phyloP scores from a whole-genome alignment of 2,113 vertebrate genomes.

The Struthidea cinerea region DNA sequence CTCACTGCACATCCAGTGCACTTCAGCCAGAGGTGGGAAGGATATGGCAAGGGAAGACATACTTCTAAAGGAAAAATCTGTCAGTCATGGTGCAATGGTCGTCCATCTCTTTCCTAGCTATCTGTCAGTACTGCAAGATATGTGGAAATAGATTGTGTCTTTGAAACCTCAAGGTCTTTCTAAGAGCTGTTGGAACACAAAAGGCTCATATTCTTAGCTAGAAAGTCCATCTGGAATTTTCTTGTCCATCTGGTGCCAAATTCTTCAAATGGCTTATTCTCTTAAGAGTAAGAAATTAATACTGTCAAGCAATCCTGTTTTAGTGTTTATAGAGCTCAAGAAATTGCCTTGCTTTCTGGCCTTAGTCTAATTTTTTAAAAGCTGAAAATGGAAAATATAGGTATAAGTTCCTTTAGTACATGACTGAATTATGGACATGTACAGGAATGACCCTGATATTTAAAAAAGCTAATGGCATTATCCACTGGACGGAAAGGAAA shows the following conservation, averaged over 20 bases:
- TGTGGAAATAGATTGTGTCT: conserved; percentile 25
- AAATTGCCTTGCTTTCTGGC: not conserved
- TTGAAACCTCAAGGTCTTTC: conserved; percentile 53
- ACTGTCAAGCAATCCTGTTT: not conserved
- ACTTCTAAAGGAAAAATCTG: conserved; percentile 40
- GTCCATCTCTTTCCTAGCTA: not conserved
- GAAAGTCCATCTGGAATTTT: conserved; percentile 7
- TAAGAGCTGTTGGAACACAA: not conserved
- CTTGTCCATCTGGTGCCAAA: not conserved
- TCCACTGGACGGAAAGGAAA: not conserved
- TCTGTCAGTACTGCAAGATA: conserved; percentile 5
- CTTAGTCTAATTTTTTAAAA: not conserved
- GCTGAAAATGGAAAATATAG: not conserved
- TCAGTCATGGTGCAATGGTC: conserved; percentile 14
- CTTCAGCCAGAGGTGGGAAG: not conserved
- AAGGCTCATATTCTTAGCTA: not conserved
- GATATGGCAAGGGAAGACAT: not conserved
- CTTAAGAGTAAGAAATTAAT: not conserved
- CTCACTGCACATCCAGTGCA: conserved; percentile 16
- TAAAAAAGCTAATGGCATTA: conserved; percentile 1
- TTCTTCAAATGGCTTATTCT: not conserved
- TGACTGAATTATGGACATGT: not conserved
- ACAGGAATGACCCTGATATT: not conserved
- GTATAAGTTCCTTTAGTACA: not conserved
- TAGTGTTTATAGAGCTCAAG: not conserved